Conservation (phyloP, 2,113 vertebrate genomes). For the Tor tambroides region DNA sequence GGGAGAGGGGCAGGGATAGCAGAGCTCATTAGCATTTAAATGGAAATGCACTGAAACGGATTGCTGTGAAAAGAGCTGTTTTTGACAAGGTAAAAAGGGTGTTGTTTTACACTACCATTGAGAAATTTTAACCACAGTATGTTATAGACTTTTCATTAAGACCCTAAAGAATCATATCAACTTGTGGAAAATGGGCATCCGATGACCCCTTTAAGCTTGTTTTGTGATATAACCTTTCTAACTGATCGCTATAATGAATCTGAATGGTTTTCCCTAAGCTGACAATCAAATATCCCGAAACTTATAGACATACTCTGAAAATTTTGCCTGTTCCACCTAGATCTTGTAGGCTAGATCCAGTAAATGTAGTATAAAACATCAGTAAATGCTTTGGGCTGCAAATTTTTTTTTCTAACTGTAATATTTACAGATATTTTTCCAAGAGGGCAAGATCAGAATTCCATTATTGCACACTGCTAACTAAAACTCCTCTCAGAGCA, state of each 20-base stretch:
- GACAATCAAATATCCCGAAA: not conserved
- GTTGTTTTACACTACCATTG: too few species aligned
- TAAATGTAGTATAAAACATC: not conserved
- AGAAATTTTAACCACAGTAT: too few species aligned
- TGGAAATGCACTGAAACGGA: too few species aligned
- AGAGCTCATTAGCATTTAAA: too few species aligned
- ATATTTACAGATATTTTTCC: not conserved
- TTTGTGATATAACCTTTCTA: not conserved
- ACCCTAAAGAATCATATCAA: too few species aligned
- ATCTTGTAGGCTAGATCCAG: not conserved
- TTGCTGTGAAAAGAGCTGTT: too few species aligned
- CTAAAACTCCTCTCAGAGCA: not conserved
- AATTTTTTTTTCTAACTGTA: not conserved
- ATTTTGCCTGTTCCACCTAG: not conserved
- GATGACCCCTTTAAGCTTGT: too few species aligned
- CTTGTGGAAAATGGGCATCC: too few species aligned
- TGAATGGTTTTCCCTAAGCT: not conserved
- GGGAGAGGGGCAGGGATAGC: too few species aligned
- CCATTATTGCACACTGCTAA: not conserved
- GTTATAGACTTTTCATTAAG: too few species aligned
- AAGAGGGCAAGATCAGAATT: not conserved
- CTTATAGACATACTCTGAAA: not conserved
- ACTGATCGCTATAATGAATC: not conserved
- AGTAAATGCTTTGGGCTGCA: not conserved
- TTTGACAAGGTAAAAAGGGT: too few species aligned